Base-by-base conservation (phyloP, 2,797 vertebrate genomes). In the Pipistrellus pygmaeus region DNA sequence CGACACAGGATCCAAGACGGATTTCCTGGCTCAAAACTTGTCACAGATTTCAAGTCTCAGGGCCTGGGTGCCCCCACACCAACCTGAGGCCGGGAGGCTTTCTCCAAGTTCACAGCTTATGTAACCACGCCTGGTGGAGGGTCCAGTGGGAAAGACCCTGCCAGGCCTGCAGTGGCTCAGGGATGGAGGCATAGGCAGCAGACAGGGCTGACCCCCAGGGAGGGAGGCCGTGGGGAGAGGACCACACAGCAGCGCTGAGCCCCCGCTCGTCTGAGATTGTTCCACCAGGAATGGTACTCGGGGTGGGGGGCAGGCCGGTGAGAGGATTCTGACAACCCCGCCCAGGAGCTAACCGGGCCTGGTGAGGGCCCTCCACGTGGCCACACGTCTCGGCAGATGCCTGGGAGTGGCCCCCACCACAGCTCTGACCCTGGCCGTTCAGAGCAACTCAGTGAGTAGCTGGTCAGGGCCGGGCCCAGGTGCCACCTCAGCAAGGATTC, bases 281-380 rank as follows among this genome's bases (percentile, higher is more conserved):
- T 17, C 60, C 46, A 0, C 12, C 46, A 11, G 72, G 46, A 77
- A 48, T 6, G 11, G 38, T 4, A 5, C 27, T 2, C 11, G 0
- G 41, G 51, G 25, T 5, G 7, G 8, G 13, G 41, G n/a, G 30
- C 88, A 21, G n/a, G 51, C 38, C 30, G 10, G 25, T n/a, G 44
- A 32, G 32, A 30, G 53, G 72, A 23, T 53, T 66, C 85, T 64
- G 23, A 35, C 27, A 9, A 60, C 32, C 38, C 23, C 41, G 13
- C 32, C 18, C 3, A 17, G 57, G 48, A 27, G 35, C 15, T 66
- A 17, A 32, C 7, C n/a, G 5, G 15, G 53, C 51, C 77, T 27
- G 77, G 41, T 3, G 17, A 27, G 21, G 35, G 68, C 3, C 13
- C 14, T 51, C 6, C 62, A 32, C 7, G 0, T 2, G 14, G 76